Evolutionary conservation across 92 coral and sea anemone genomes (phyloP).

Genomic region (Plumapathes pennacea): DNA sequence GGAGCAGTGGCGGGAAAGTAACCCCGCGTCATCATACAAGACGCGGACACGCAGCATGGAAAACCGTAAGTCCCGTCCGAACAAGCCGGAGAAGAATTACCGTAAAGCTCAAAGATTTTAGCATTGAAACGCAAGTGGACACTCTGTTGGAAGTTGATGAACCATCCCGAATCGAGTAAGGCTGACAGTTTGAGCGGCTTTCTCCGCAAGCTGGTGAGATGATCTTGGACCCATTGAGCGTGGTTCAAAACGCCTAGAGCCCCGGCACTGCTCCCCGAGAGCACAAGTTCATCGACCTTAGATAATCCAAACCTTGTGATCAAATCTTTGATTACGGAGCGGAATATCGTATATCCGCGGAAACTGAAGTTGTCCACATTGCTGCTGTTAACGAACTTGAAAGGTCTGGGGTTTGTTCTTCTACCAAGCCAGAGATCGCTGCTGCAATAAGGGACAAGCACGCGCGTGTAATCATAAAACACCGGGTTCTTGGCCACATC

Average conservation of each 20-base stretch:
- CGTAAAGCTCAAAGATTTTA: slow-evolving; percentile 13
- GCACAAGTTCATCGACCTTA: slow-evolving; percentile 25
- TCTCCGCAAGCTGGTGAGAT: slow-evolving; percentile 4
- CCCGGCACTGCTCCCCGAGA: slow-evolving; percentile 60
- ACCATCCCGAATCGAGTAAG: slow-evolving; percentile 58
- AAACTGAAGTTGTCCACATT: slow-evolving; percentile 26
- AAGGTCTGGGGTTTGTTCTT: slow-evolving; percentile 6
- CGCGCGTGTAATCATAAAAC: slow-evolving; percentile 35
- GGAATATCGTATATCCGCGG: slow-evolving; percentile 55
- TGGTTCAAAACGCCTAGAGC: slow-evolving; percentile 44
- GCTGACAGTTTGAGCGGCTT: slow-evolving; percentile 9
- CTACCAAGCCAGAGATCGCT: slow-evolving; percentile 60
- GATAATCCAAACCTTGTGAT: slow-evolving; percentile 4
- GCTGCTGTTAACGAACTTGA: background rate
- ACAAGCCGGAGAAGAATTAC: slow-evolving; percentile 33
- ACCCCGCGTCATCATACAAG: slow-evolving; percentile 35
- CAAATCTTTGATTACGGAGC: slow-evolving; percentile 41
- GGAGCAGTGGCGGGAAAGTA: slow-evolving; percentile 43
- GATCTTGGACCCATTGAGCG: slow-evolving; percentile 15
- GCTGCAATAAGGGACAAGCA: slow-evolving; percentile 58
- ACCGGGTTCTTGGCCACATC: slow-evolving; percentile 12
- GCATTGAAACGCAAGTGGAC: slow-evolving; percentile 1
- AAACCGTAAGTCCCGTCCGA: slow-evolving; percentile 29
- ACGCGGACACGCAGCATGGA: slow-evolving; percentile 54
- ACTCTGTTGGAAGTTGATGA: slow-evolving; percentile 52